Conservation (phyloP, 2,797 vertebrate genomes). For the Clarias laeviceps region DNA sequence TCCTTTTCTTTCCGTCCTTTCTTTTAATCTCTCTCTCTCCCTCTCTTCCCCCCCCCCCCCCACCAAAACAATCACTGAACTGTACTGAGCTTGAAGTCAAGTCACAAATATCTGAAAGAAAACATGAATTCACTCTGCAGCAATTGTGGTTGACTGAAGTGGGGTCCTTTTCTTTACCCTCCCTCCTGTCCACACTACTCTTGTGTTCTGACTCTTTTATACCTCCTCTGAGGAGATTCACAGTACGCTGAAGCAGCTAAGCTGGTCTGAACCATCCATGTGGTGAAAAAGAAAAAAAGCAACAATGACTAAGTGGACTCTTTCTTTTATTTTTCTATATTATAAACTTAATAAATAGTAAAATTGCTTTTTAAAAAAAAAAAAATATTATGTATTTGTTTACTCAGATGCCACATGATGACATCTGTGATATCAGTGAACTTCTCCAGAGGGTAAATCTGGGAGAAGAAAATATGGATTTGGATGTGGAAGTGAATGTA, state of each 20-base stretch:
- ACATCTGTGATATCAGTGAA: neutral
- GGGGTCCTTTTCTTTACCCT: neutral
- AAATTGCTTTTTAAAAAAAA: neutral
- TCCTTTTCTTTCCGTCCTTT: neutral
- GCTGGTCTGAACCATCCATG: neutral
- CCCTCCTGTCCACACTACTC: neutral
- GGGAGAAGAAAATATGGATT: conserved; percentile 8
- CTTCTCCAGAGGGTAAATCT: conserved; percentile 16
- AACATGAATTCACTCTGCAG: conserved; percentile 8
- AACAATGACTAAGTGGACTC: conserved; percentile 3
- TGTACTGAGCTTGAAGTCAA: neutral
- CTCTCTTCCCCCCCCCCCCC: neutral
- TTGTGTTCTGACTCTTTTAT: neutral
- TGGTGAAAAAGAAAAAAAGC: neutral
- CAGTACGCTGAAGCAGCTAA: neutral
- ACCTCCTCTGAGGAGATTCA: neutral
- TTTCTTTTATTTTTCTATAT: conserved; percentile 2
- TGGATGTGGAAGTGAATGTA: neutral
- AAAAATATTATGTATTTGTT: neutral
- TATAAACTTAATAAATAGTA: too few relatives aligned
- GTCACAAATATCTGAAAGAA: neutral
- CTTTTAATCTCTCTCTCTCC: too few relatives aligned
- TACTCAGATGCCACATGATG: neutral
- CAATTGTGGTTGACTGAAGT: neutral
- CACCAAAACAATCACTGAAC: neutral